Base-by-base conservation (phyloP, 2,113 vertebrate species). In the Lutjanus erythropterus region DNA sequence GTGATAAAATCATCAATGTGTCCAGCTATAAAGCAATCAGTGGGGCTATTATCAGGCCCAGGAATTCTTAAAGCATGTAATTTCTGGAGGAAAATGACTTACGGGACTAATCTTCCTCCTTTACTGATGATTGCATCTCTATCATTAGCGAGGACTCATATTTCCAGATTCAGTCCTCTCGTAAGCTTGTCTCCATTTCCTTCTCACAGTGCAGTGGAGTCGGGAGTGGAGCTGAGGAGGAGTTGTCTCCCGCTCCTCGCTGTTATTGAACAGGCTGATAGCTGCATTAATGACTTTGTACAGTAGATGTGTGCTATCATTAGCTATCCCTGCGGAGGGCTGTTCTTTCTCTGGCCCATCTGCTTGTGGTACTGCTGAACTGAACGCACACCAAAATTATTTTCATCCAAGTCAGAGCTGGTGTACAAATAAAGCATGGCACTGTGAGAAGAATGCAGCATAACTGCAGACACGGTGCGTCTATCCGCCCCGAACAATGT, bases 81-180 rank as follows among this genome's bases (percentile, higher is more conserved):
- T 87, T 86, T 81, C 75, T 68, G 67, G 16, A 80, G 66, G 77
- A 78, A 91, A 88, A 92, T 87, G 60, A 86, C 86, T 86, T 76
- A 53, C 33, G 53, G 70, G 82, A 86, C 84, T 86, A 78, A 85
- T 87, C 68, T 80, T 56, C 61, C 37, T 67, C 73, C 80, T 78
- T 76, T 76, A 84, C 80, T 81, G 78, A 87, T 90, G 85, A 92
- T 91, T 88, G 84, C 78, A 81, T 92, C 86, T 83, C 67, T 78
- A 62, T 84, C 83, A 89, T 89, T 88, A 86, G 85, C 15, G 25
- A 85, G 65, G 73, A 77, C 70, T 62, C 78, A 70, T 79, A 74
- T 74, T 83, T 87, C 68, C 44, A 77, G 64, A 76, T 81, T 70
- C 21, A 5, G 5, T 66, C 23, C 37, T 75, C 75, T 71, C 23